Percentiles rank a stretch among this genome's conserved stretches.
These are phyloP conservation scores for Cosmia pyralina DNA, from an alignment of 2,888 invertebrate genomes.

Conservation along the genomic window DNA sequence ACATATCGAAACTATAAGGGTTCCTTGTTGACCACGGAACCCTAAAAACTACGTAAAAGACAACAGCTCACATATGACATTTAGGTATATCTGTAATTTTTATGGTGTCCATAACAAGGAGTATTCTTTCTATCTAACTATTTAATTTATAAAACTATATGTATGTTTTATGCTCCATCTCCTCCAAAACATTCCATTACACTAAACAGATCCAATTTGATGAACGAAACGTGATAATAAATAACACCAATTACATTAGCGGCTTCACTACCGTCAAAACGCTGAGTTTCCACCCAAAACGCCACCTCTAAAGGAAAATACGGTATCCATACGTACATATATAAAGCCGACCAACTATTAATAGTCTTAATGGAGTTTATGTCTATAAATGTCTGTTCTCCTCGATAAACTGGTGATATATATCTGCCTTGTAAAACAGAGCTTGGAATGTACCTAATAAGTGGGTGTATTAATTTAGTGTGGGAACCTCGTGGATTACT, in stretches of 20 bases:
- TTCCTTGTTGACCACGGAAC: no score
- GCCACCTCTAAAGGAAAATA: slow-evolving; percentile 52
- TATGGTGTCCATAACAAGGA: no score
- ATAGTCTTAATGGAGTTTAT: slow-evolving; percentile 65
- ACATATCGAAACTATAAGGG: no score
- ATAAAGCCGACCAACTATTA: slow-evolving; percentile 64
- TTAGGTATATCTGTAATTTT: no score
- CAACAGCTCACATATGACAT: no score
- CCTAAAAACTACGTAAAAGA: no score
- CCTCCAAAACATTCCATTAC: slow-evolving; percentile 21
- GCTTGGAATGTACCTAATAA: slow-evolving; percentile 46
- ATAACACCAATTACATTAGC: slow-evolving; percentile 60
- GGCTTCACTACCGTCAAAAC: slow-evolving; percentile 40
- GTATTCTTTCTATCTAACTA: no score
- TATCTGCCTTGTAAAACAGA: slow-evolving; percentile 61
- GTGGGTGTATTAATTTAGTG: slow-evolving; percentile 52
- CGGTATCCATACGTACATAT: slow-evolving; percentile 50
- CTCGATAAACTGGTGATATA: slow-evolving; percentile 66
- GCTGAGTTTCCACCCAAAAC: slow-evolving; percentile 43
- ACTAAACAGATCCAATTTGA: slow-evolving; percentile 25
- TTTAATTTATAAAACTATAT: no score
- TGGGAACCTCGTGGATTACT: slow-evolving; percentile 37
- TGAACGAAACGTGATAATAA: slow-evolving; percentile 41
- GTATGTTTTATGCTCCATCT: background rate
- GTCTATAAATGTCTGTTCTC: slow-evolving; percentile 66